Evolutionary conservation across 2,888 invertebrate genomes (phyloP).

Genomic region (Galeopsomyia nigrocyanea): DNA sequence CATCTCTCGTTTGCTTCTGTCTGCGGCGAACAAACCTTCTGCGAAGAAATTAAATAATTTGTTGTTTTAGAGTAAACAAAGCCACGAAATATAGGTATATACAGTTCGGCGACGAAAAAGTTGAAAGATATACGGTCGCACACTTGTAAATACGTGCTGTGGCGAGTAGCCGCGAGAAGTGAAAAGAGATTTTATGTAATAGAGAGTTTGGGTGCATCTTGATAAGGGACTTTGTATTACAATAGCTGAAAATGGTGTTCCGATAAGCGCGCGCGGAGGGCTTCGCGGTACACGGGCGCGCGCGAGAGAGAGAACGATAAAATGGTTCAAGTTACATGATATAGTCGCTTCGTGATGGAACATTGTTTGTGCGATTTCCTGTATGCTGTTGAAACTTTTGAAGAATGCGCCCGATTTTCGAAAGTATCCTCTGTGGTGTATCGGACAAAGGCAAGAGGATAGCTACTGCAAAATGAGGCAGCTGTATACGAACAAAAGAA

Average conservation of each 20-base stretch:
- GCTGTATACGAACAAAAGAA: too few relatives aligned
- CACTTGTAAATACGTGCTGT: too few relatives aligned
- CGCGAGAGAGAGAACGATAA: too few relatives aligned
- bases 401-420: background rate
- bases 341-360: background rate
- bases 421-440: too few relatives aligned
- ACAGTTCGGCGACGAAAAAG: background rate
- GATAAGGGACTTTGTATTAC: conserved; percentile 11
- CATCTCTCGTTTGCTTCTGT: conserved; percentile 5
- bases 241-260: conserved; percentile 16
- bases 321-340: background rate
- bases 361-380: background rate
- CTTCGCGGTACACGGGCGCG: background rate
- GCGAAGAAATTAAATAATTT: too few relatives aligned
- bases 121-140: background rate
- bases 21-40: background rate
- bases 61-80: conserved; percentile 7
- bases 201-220: conserved; percentile 17
- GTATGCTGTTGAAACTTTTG: background rate
- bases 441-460: too few relatives aligned
- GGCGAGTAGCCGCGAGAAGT: background rate
- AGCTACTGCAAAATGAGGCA: too few relatives aligned
- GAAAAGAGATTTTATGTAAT: conserved; percentile 14
- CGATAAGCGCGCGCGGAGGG: background rate
- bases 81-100: background rate